These are phyloP conservation scores for Eupithecia abbreviata DNA, from an alignment of 2,888 invertebrate species.

Conservation along the genomic window DNA sequence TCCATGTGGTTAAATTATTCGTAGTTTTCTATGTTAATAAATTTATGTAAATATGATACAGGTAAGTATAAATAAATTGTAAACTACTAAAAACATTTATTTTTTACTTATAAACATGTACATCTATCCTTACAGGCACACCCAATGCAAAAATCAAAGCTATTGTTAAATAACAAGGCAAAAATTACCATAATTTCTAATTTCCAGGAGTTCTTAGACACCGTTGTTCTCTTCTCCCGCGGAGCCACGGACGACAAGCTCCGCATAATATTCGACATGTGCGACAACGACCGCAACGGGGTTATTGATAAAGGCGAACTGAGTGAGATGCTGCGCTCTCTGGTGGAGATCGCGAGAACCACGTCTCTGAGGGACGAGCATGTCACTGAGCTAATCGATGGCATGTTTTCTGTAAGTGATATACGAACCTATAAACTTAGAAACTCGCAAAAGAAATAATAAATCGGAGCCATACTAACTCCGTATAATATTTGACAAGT, in stretches of 20 bases:
- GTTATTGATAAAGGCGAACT: slow-evolving; percentile 97
- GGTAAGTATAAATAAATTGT: too few relatives aligned
- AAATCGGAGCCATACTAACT: slow-evolving; percentile 93
- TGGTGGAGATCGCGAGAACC: slow-evolving; percentile 96
- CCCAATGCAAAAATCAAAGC: too few relatives aligned
- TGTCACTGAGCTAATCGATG: slow-evolving; percentile 95
- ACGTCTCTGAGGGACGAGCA: slow-evolving; percentile 95
- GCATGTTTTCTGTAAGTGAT: slow-evolving; percentile 91
- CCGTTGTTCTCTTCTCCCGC: slow-evolving; percentile 94
- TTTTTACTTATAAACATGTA: too few relatives aligned
- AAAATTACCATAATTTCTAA: neutral
- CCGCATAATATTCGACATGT: slow-evolving; percentile 98
- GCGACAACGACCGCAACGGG: slow-evolving; percentile 96
- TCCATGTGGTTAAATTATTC: too few relatives aligned
- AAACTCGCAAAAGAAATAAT: neutral
- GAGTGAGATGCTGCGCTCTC: slow-evolving; percentile 95
- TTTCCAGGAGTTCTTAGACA: slow-evolving; percentile 94
- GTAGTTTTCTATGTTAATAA: too few relatives aligned
- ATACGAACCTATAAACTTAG: neutral
- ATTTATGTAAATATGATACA: too few relatives aligned
- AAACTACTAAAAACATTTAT: too few relatives aligned
- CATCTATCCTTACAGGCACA: too few relatives aligned
- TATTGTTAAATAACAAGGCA: too few relatives aligned
- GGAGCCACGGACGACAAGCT: slow-evolving; percentile 97
- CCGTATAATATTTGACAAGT: slow-evolving; percentile 98